Evolutionary conservation across 2,888 invertebrate species (phyloP), one percentile per base, ranked within the genome.

Genomic region (Nemoura dubitans): DNA sequence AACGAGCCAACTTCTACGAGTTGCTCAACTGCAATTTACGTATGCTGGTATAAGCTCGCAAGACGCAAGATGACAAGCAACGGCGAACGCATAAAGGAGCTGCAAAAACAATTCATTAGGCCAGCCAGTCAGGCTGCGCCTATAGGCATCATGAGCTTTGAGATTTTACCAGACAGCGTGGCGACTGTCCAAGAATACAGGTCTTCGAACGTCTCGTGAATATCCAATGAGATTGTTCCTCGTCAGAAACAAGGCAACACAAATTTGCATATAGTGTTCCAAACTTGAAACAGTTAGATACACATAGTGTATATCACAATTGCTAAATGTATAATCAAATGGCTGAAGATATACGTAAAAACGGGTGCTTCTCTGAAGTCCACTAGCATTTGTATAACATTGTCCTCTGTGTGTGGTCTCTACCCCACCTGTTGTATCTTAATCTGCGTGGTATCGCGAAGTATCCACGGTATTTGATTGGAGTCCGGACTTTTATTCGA

Each of bases 101-200:
- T 6, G 59, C 59, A 59, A 21, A 59, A 59, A 59, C 21, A 59
- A 59, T 59, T 59, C 59, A 59, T 59, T 59, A 59, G 59, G 59
- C 59, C 59, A 59, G 10, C 5, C 36, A 36, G 36, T 3, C 36
- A 36, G 36, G 36, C 36, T 6, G 3, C 36, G 36, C n/a, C n/a
- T n/a, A n/a, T n/a, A n/a, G 36, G 36, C 59, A 59, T 59, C 59
- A 59, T 59, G 59, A 10, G 59, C 59, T 59, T 7, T 59, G 59
- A 21, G 59, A 59, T 59, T 59, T 59, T 59, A 59, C 59, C 59
- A 59, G 59, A 59, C 59, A 59, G 59, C 59, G 59, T 59, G 59
- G 59, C 59, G 59, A 59, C 59, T 59, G 2, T 59, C 59, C 59
- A 59, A 59, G 59, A 59, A 59, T 59, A 59, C 59, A 59, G 59